These are phyloP conservation scores for Gobionotothen gibberifrons DNA, from an alignment of 2,797 vertebrate species.

Conservation along the genomic window DNA sequence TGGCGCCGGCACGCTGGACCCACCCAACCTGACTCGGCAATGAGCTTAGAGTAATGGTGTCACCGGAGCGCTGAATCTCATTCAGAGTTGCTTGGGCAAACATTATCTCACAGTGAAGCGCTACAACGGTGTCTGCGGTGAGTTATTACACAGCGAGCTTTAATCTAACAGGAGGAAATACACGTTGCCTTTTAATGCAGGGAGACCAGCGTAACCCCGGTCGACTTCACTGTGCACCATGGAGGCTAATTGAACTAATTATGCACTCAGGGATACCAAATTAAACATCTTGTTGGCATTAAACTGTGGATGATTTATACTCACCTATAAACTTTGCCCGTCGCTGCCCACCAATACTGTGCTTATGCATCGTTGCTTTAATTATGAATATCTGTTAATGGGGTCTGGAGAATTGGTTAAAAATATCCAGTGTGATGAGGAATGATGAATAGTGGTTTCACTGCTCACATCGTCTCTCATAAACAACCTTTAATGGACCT, in stretches of 20 bases:
- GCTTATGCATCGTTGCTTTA: slow-evolving; percentile 59
- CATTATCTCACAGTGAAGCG: slow-evolving; percentile 73
- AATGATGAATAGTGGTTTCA: slow-evolving; percentile 43
- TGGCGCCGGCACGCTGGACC: slow-evolving; percentile 58
- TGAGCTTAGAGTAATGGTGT: slow-evolving; percentile 77
- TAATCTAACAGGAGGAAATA: slow-evolving; percentile 67
- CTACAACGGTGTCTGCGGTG: slow-evolving; percentile 58
- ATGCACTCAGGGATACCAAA: slow-evolving; percentile 63
- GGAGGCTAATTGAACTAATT: slow-evolving; percentile 74
- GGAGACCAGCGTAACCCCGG: slow-evolving; percentile 50
- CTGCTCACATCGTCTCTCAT: slow-evolving; percentile 9
- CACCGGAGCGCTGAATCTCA: slow-evolving; percentile 72
- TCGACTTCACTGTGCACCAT: slow-evolving; percentile 42
- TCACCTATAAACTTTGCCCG: slow-evolving; percentile 66
- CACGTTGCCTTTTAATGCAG: slow-evolving; percentile 56
- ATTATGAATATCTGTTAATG: slow-evolving; percentile 69
- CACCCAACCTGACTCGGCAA: slow-evolving; percentile 70
- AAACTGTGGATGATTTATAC: slow-evolving; percentile 76
- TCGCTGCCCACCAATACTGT: slow-evolving; percentile 43
- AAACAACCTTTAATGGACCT: slow-evolving; percentile 31
- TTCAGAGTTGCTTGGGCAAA: slow-evolving; percentile 77
- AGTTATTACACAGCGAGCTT: slow-evolving; percentile 69
- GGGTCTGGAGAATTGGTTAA: slow-evolving; percentile 31
- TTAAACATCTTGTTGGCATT: slow-evolving; percentile 70
- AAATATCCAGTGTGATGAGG: slow-evolving; percentile 34